Conservation (phyloP, 2,113 vertebrate genomes). For the Acrocephalus arundinaceus region DNA sequence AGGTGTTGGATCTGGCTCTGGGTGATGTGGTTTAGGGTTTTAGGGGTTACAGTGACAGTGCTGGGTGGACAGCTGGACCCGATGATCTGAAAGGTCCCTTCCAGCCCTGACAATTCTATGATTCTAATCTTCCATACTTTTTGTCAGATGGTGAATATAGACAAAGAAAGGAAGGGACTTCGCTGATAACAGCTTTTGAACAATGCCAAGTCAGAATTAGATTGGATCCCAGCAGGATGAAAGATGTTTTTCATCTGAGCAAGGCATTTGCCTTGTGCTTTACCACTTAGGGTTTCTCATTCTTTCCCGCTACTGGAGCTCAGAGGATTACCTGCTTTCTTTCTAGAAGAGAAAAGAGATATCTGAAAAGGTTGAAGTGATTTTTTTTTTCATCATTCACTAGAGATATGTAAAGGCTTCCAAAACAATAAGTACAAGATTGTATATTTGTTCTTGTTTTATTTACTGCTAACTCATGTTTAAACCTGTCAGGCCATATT, state of each 20-base stretch:
- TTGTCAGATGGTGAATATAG: not conserved
- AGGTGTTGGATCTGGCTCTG: not conserved
- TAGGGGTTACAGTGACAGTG: not conserved
- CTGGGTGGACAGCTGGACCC: not conserved
- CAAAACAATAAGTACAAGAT: not conserved
- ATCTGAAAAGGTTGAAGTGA: not conserved
- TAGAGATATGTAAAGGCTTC: not conserved
- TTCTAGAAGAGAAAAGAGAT: not conserved
- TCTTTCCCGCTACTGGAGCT: not conserved
- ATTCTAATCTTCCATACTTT: not conserved
- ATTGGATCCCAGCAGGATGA: not conserved
- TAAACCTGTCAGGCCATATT: not conserved
- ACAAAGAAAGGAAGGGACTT: not conserved
- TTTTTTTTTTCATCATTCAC: not conserved
- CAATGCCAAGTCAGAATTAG: not conserved
- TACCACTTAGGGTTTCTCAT: not conserved
- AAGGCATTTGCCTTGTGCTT: not conserved
- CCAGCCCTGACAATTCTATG: accelerated
- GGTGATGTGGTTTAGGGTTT: not conserved
- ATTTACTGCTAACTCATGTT: not conserved
- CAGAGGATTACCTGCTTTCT: not conserved
- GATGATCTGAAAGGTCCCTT: not conserved
- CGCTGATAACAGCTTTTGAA: not conserved
- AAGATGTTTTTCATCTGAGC: not conserved
- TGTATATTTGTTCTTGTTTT: not conserved